Conservation (phyloP, 2,888 invertebrate species). For the Tipula helvola region DNA sequence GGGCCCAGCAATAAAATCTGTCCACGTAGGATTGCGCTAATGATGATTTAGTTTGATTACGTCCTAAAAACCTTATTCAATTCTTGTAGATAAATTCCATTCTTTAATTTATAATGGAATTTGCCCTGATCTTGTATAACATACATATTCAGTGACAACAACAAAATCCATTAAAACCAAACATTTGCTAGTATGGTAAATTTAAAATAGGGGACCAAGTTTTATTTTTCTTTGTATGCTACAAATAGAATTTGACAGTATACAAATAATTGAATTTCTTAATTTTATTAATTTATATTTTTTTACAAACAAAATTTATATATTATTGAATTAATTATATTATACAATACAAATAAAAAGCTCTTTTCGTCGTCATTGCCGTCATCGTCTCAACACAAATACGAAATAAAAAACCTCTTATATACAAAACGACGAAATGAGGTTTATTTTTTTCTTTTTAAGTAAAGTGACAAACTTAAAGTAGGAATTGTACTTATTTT, state of each 20-base stretch:
- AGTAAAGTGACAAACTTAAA: conserved; percentile 4
- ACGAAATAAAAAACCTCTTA: neutral
- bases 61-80: too few species aligned
- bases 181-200: neutral
- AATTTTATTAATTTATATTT: neutral
- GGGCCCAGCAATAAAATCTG: too few species aligned
- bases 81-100: too few species aligned
- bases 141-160: too few species aligned
- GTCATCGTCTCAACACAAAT: neutral
- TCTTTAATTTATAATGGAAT: too few species aligned
- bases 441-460: neutral
- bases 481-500: neutral
- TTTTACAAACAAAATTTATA: neutral
- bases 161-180: too few species aligned
- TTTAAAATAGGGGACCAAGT: neutral
- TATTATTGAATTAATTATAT: neutral
- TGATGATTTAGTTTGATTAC: too few species aligned
- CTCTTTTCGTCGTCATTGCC: neutral
- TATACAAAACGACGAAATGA: neutral
- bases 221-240: neutral
- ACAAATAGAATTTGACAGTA: neutral
- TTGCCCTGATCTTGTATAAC: too few species aligned
- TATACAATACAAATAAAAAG: neutral
- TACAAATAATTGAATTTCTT: neutral
- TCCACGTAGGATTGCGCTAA: too few species aligned